These are phyloP conservation scores for Chrysopa pallens DNA, from an alignment of 1,140 invertebrate genomes.

Conservation along the genomic window DNA sequence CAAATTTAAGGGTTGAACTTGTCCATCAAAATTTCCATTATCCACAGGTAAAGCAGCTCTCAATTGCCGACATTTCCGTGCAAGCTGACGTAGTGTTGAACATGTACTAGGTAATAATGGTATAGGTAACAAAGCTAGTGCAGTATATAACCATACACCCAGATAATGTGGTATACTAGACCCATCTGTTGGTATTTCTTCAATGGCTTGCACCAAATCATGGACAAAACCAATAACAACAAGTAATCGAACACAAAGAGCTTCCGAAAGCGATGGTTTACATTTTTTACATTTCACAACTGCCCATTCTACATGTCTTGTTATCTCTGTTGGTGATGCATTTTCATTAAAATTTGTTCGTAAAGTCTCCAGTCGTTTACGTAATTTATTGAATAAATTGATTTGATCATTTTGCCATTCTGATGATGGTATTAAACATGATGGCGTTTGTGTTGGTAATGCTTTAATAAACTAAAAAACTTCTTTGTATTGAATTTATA, in stretches of 20 bases:
- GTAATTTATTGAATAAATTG: not conserved
- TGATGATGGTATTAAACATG: not conserved
- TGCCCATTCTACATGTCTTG: not conserved
- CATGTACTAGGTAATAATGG: not conserved
- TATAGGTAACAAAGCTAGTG: not conserved
- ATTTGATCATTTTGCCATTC: not conserved
- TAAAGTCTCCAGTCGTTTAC: not conserved
- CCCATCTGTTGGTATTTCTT: not conserved
- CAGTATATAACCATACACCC: not conserved
- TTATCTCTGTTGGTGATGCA: not conserved
- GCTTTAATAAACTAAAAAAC: not conserved
- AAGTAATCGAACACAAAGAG: not conserved
- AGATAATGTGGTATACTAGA: not conserved
- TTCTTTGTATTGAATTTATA: too few species aligned
- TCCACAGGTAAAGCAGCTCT: not conserved
- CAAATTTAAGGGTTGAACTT: conserved; percentile 33
- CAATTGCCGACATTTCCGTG: not conserved
- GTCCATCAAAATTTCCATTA: conserved; percentile 3
- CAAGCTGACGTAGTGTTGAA: not conserved
- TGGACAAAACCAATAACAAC: not conserved
- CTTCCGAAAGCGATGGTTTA: not conserved
- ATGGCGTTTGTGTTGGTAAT: not conserved
- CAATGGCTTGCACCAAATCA: not conserved
- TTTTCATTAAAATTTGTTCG: not conserved
- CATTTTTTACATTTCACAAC: not conserved